phyloP scores from a whole-genome alignment of 2,797 vertebrate genomes.

The Pangasius djambal region DNA sequence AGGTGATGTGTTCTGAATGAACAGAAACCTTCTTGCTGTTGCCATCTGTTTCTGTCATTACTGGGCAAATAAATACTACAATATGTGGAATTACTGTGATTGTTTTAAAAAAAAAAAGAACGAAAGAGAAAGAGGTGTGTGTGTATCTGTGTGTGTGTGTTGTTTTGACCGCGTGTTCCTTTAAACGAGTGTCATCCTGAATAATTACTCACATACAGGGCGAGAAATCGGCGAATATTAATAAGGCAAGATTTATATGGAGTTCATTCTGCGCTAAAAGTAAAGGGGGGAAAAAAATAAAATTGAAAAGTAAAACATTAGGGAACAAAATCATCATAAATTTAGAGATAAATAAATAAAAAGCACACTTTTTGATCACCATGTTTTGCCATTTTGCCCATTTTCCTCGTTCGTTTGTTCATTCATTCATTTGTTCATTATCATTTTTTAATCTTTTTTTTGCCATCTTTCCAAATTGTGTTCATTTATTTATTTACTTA shows the following conservation, averaged over 20 bases:
- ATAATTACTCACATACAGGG: background rate
- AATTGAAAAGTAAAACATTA: background rate
- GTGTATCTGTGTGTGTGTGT: background rate
- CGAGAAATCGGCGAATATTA: background rate
- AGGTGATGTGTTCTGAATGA: background rate
- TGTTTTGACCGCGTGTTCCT: background rate
- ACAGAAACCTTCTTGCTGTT: background rate
- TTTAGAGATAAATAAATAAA: background rate
- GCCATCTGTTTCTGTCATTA: slow-evolving; percentile 5
- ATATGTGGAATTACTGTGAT: slow-evolving; percentile 9
- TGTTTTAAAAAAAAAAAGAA: background rate
- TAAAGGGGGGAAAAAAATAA: background rate
- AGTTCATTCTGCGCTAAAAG: background rate
- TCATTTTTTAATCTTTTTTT: too few relatives aligned
- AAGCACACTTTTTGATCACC: background rate
- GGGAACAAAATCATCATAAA: background rate
- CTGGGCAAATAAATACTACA: background rate
- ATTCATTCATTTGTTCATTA: too few relatives aligned
- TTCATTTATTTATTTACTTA: background rate
- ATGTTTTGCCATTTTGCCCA: too few relatives aligned
- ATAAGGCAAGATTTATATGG: background rate
- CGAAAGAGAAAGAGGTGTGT: background rate
- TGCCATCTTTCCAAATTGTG: too few relatives aligned
- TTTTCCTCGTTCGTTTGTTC: too few relatives aligned
- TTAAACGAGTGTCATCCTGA: background rate